Conservation (phyloP, 1,140 invertebrate species). For the Zaprionus camerounensis region DNA sequence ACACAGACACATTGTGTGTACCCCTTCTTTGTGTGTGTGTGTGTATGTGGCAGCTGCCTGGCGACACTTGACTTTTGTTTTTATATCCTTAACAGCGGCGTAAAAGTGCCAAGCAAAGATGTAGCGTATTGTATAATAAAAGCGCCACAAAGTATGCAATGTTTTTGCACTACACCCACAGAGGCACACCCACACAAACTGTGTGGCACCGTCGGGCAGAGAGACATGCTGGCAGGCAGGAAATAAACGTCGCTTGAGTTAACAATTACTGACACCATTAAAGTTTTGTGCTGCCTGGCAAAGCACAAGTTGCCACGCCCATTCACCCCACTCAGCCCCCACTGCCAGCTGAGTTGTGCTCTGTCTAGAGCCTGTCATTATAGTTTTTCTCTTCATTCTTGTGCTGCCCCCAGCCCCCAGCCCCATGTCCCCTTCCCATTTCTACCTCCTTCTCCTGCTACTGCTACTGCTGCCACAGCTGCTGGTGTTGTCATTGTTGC, state of each 20-base stretch:
- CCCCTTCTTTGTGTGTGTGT: conserved; percentile 3
- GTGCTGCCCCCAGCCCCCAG: conserved; percentile 1
- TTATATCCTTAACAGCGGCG: conserved; percentile 72
- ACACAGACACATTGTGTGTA: not conserved
- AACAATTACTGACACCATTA: conserved; percentile 83
- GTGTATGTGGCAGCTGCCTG: conserved; percentile 30
- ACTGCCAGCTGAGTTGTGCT: conserved; percentile 30
- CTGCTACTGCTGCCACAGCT: conserved; percentile 27
- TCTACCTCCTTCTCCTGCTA: conserved; percentile 10
- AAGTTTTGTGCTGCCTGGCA: conserved; percentile 55
- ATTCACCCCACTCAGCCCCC: conserved; percentile 3
- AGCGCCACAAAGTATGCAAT: conserved; percentile 76
- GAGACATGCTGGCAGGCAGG: conserved; percentile 52
- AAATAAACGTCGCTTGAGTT: conserved; percentile 82
- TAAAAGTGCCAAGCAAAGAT: conserved; percentile 75
- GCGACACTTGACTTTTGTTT: conserved; percentile 78
- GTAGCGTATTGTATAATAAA: conserved; percentile 70
- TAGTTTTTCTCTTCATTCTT: conserved; percentile 57
- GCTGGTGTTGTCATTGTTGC: conserved; percentile 52
- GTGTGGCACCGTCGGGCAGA: not conserved
- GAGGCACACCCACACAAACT: not conserved
- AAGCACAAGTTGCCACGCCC: conserved; percentile 42
- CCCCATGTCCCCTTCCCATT: not conserved
- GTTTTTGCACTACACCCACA: conserved; percentile 29
- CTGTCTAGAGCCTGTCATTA: conserved; percentile 65